Base-by-base conservation (phyloP, 1,140 invertebrate genomes). In the Sarcophaga peregrina region DNA sequence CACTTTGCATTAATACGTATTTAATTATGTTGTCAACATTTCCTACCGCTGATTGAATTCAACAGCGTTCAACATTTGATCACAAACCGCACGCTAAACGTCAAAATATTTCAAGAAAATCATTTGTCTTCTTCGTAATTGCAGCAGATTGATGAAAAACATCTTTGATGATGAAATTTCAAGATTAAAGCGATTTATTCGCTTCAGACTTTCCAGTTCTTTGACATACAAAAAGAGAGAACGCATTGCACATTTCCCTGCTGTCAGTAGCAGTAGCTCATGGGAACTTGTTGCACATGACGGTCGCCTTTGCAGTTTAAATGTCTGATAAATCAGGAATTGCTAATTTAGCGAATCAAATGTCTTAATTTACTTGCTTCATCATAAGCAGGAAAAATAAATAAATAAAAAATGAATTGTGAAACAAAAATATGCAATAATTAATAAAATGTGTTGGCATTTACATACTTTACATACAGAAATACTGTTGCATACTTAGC, bases 31-130 rank as follows among this genome's bases (percentile, higher is more conserved):
- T 78, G 75, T 78, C 75, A 78, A 78, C 75, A 78, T 78, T 52
- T 78, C 75, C 75, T 78, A 78, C 47, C 9, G 75, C 25, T 78
- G 75, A 78, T 78, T 78, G 15, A 78, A 78, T 52, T 78, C 75
- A 78, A 78, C 75, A 78, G 75, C 75, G 17, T 78, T 78, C 75
- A 78, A 52, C 47, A 78, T 78, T 78, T 78, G 75, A 78, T 78
- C 75, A 78, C 75, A 50, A 52, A 78, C 75, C 48, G 75, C 75
- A 78, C 47, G 48, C 75, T 50, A 50, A 52, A 78, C 50, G 75
- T 78, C 75, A 78, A 17, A 78, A 78, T 20, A 20, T 50, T 50
- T 78, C 75, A 78, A 78, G 75, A 52, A 50, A 78, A 78, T 78
- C 75, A 78, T 78, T 78, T 78, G 75, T 78, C 75, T 78, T 47